Conservation (phyloP, 2,113 vertebrate species). For the Philantomba maxwellii region DNA sequence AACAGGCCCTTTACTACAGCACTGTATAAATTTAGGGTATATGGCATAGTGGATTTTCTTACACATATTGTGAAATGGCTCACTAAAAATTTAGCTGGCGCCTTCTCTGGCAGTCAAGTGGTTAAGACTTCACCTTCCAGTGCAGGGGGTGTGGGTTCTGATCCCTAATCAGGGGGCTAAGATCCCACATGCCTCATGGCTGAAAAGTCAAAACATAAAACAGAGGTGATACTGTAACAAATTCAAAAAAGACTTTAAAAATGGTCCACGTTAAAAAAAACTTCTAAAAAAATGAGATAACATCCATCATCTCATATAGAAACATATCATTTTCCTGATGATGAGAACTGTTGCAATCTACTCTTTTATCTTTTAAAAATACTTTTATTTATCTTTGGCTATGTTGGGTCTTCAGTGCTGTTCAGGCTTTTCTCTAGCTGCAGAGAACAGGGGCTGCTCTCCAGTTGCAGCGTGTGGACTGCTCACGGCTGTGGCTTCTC, state of each 20-base stretch:
- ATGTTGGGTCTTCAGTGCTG: background rate
- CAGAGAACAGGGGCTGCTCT: background rate
- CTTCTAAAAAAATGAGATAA: background rate
- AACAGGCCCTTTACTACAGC: background rate
- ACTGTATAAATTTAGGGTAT: background rate
- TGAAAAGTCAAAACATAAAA: background rate
- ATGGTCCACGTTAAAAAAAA: background rate
- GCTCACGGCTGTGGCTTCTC: background rate
- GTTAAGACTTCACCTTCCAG: background rate
- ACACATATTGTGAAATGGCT: background rate
- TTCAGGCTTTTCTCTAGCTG: background rate
- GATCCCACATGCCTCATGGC: background rate
- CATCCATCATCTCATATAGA: background rate
- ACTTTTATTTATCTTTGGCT: background rate
- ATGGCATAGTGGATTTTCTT: background rate
- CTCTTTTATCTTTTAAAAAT: background rate
- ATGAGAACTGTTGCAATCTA: background rate
- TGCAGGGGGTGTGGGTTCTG: background rate
- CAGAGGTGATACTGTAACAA: background rate
- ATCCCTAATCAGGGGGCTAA: background rate
- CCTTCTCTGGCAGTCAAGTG: background rate
- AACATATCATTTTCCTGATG: background rate
- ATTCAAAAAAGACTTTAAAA: background rate
- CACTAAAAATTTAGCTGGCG: background rate
- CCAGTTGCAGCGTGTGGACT: background rate